Conservation (phyloP, 35 echinoderm and acorn worm species). For the Lytechinus pictus region DNA sequence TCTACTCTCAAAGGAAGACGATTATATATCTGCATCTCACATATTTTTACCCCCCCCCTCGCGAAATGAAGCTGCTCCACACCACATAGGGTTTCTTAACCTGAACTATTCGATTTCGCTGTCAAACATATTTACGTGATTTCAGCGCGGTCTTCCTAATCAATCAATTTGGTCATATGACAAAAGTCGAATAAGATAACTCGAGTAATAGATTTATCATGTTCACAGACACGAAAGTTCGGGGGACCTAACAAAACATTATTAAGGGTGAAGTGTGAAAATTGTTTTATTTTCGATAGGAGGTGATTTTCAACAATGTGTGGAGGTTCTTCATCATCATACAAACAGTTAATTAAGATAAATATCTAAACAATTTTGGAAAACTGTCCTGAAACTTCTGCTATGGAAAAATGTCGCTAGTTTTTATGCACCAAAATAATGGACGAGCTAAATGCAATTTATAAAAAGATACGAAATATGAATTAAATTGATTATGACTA, state of each 20-base stretch:
- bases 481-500: too few relatives aligned
- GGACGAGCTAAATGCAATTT: too few relatives aligned
- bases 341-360: too few relatives aligned
- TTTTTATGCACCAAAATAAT: too few relatives aligned
- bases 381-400: too few relatives aligned
- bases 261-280: not conserved
- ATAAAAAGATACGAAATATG: too few relatives aligned
- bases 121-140: conserved; percentile 5
- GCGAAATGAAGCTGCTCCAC: not conserved
- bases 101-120: not conserved
- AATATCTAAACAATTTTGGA: too few relatives aligned
- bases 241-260: not conserved
- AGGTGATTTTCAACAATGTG: too few relatives aligned
- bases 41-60: not conserved
- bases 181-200: not conserved
- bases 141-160: not conserved
- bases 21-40: too few relatives aligned
- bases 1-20: not conserved
- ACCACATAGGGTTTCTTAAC: not conserved
- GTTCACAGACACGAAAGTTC: not conserved
- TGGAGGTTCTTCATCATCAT: too few relatives aligned
- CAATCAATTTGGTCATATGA: not conserved
- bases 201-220: not conserved
- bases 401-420: too few relatives aligned
- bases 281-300: not conserved